A percentile compares a stretch with the other conserved stretches of the same genome.
Conservation (phyloP, 1,140 invertebrate species). For the Drosophila lacteicornis region DNA sequence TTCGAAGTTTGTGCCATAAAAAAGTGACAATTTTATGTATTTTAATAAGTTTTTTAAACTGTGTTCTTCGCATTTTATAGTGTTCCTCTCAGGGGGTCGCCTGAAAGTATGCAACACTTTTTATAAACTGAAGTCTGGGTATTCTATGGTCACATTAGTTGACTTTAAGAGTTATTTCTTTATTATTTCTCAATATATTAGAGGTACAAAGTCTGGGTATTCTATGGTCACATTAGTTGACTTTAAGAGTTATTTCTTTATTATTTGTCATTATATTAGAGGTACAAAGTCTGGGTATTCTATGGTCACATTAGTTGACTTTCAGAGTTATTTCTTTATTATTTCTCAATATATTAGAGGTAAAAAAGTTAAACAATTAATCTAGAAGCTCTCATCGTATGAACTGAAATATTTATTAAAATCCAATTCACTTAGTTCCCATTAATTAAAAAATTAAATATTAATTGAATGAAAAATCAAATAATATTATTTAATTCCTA, state of each 20-base stretch:
- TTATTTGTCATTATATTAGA: not conserved
- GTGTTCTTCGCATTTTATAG: not conserved
- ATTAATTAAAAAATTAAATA: not conserved
- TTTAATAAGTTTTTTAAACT: too few relatives aligned
- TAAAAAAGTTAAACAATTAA: not conserved
- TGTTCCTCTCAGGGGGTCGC: not conserved
- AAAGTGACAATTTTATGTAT: too few relatives aligned
- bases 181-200: not conserved
- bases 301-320: not conserved
- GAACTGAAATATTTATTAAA: not conserved
- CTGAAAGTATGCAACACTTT: not conserved
- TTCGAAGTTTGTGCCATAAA: fast-evolving
- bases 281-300: not conserved
- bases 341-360: not conserved
- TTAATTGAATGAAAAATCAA: not conserved
- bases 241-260: not conserved
- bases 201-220: not conserved
- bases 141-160: not conserved
- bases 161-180: not conserved
- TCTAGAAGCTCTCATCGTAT: not conserved
- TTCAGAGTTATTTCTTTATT: fast-evolving
- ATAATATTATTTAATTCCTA: not conserved
- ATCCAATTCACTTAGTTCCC: not conserved
- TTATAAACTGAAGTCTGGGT: not conserved
- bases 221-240: not conserved